phyloP scores from a whole-genome alignment of 2,888 invertebrate genomes.

The Smittia sp. region DNA sequence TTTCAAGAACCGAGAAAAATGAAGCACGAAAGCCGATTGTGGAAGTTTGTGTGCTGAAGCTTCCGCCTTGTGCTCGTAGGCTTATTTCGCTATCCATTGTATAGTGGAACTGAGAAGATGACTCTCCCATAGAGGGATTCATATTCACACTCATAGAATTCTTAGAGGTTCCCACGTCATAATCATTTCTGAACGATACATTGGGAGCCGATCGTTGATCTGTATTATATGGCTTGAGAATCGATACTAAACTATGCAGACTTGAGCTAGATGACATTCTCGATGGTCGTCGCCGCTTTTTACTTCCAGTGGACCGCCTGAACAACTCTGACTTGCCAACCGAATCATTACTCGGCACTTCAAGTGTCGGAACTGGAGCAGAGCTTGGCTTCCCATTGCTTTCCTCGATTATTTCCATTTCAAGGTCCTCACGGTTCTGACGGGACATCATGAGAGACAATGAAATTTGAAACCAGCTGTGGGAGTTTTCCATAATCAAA shows the following conservation, averaged over 20 bases:
- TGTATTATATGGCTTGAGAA: conserved; percentile 17
- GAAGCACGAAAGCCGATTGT: conserved; percentile 45
- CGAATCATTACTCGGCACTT: neutral
- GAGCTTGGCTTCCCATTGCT: neutral
- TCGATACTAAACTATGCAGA: conserved; percentile 33
- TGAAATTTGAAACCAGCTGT: neutral
- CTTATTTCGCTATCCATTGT: conserved; percentile 19
- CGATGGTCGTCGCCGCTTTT: neutral
- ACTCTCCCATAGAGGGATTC: neutral
- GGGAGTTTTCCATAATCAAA: too few species aligned
- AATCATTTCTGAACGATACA: conserved; percentile 43
- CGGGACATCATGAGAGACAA: neutral
- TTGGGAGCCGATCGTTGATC: conserved; percentile 45
- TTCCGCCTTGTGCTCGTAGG: neutral
- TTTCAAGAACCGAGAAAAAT: conserved; percentile 47
- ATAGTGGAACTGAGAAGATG: conserved; percentile 12
- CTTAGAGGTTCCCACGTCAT: neutral
- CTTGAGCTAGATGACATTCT: conserved; percentile 27
- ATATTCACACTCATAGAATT: neutral
- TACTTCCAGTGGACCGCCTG: conserved; percentile 3
- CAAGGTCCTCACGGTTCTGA: neutral
- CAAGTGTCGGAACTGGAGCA: neutral
- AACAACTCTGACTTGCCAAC: neutral
- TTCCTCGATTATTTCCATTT: neutral
- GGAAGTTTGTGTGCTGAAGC: conserved; percentile 32